A percentile compares a stretch with the other conserved stretches of the same genome.
phyloP scores from a whole-genome alignment of 92 coral and sea anemone genomes.

The Heteractis magnifica region DNA sequence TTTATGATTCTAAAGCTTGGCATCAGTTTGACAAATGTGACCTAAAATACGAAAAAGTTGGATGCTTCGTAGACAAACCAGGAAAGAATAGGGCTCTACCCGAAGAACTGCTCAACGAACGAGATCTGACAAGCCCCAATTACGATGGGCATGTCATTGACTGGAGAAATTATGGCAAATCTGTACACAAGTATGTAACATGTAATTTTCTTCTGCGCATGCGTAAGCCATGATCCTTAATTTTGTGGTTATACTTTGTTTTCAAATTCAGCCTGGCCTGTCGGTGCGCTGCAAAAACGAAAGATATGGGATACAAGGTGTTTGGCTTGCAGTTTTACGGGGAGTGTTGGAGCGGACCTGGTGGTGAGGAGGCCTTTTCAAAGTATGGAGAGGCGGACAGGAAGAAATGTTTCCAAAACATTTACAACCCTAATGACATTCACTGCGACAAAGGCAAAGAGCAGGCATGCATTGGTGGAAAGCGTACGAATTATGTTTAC shows the following conservation, averaged over 20 bases:
- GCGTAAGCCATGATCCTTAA: too few species aligned
- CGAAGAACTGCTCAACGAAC: neutral
- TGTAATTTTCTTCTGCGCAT: too few species aligned
- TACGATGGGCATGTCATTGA: neutral
- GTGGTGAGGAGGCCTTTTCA: slow-evolving; percentile 40
- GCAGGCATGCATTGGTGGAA: slow-evolving; percentile 46
- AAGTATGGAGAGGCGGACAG: slow-evolving; percentile 48
- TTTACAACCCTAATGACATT: slow-evolving; percentile 6
- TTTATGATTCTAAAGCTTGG: neutral
- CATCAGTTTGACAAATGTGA: neutral
- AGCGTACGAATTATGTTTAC: slow-evolving; percentile 34
- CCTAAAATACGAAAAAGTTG: neutral
- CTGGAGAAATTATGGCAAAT: neutral
- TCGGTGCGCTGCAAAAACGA: slow-evolving; percentile 57
- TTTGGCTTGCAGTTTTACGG: slow-evolving; percentile 65
- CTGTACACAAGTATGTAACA: neutral
- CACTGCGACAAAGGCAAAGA: slow-evolving; percentile 44
- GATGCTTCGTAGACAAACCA: neutral
- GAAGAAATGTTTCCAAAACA: slow-evolving; percentile 33
- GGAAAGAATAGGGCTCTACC: neutral
- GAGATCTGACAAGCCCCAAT: neutral
- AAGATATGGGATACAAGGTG: slow-evolving; percentile 49
- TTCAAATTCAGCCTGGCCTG: slow-evolving; percentile 47
- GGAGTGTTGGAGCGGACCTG: slow-evolving; percentile 66
- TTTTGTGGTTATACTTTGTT: too few species aligned